Evolutionary conservation across 2,113 vertebrate species (phyloP).

Genomic region (Pseudorectes ferrugineus): DNA sequence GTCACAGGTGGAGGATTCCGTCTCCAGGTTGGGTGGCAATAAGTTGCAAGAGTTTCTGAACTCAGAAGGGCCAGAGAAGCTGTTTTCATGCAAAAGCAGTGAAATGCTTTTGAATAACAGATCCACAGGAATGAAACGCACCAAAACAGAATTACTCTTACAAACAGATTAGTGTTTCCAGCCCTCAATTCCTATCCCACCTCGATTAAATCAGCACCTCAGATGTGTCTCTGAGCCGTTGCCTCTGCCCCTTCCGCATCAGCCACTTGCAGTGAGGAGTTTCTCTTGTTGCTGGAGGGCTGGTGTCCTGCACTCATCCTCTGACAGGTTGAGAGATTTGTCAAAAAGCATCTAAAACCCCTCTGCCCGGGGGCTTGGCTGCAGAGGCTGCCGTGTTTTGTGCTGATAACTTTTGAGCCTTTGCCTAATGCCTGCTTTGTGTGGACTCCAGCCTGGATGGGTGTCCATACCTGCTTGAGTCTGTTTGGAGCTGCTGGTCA

Average conservation of each 20-base stretch:
- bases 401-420: background rate
- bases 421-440: conserved; percentile 16
- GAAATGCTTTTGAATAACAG: background rate
- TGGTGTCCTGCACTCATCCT: background rate
- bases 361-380: background rate
- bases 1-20: background rate
- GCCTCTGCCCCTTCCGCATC: background rate
- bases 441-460: background rate
- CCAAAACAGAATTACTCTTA: background rate
- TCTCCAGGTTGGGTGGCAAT: background rate
- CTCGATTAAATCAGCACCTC: background rate
- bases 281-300: background rate
- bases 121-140: background rate
- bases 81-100: background rate
- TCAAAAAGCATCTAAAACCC: background rate
- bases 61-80: background rate
- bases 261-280: background rate
- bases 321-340: conserved; percentile 26
- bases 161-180: background rate
- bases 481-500: background rate
- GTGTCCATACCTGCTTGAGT: background rate
- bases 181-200: background rate
- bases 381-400: background rate
- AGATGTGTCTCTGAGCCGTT: background rate
- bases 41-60: background rate